phyloP scores from a whole-genome alignment of 2,113 vertebrate species.

The Pristiophorus japonicus region DNA sequence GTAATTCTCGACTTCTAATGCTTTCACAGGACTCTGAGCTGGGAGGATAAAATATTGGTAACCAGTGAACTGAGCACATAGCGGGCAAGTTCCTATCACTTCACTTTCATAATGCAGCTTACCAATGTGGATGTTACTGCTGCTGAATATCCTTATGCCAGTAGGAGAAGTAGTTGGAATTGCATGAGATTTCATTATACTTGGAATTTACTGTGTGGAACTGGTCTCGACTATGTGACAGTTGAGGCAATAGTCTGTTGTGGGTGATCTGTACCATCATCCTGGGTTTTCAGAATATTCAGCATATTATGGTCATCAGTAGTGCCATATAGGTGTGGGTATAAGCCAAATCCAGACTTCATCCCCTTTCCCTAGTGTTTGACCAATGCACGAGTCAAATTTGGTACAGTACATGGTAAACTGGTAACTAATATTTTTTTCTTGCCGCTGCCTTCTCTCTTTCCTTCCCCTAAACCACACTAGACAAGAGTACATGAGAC shows the following conservation, averaged over 20 bases:
- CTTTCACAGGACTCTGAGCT: too few relatives aligned
- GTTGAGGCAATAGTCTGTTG: not conserved
- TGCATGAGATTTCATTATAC: not conserved
- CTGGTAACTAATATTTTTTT: too few relatives aligned
- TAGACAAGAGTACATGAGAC: too few relatives aligned
- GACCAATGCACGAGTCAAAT: not conserved
- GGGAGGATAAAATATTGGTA: not conserved
- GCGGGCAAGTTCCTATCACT: not conserved
- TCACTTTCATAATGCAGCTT: not conserved
- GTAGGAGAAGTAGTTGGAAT: not conserved
- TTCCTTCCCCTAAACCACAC: not conserved
- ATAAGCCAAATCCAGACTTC: not conserved
- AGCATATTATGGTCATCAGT: not conserved
- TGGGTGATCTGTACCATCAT: not conserved
- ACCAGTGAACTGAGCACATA: not conserved
- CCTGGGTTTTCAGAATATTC: not conserved
- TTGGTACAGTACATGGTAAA: not conserved
- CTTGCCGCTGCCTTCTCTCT: not conserved
- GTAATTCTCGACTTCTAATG: not conserved
- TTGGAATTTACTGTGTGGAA: not conserved
- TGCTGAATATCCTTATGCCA: not conserved
- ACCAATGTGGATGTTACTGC: not conserved
- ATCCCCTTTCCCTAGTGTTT: not conserved
- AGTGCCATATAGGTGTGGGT: not conserved
- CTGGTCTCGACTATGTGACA: not conserved